Percentiles rank a stretch among this genome's conserved stretches.
Conservation (phyloP, 2,113 vertebrate species). For the Ascaphus truei region DNA sequence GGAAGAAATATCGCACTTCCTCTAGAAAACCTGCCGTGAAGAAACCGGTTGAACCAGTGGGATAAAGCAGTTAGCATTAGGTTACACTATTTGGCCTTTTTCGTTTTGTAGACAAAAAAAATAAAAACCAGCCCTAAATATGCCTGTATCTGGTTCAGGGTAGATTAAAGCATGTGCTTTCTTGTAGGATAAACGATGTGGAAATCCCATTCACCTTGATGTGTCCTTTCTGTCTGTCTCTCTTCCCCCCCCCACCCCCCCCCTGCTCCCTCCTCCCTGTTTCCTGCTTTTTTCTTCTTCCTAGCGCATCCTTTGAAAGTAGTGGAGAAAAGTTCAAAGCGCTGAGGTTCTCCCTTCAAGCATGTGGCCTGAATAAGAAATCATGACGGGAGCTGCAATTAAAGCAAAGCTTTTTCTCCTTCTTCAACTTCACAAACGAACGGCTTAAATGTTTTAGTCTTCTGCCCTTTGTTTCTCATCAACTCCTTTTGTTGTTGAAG, state of each 20-base stretch:
- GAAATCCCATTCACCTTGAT: conserved; percentile 76
- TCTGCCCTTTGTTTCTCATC: background rate
- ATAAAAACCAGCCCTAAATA: conserved; percentile 47
- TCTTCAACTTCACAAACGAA: background rate
- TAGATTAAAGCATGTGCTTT: conserved; percentile 68
- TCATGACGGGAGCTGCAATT: conserved; percentile 36
- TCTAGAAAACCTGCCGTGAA: conserved; percentile 41
- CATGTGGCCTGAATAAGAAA: conserved; percentile 46
- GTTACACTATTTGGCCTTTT: conserved; percentile 29
- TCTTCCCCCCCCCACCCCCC: conserved; percentile 35
- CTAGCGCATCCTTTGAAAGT: conserved; percentile 65
- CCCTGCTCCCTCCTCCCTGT: conserved; percentile 5
- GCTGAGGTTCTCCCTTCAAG: conserved; percentile 47
- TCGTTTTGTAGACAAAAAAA: conserved; percentile 54
- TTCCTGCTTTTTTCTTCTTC: conserved; percentile 44
- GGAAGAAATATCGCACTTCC: conserved; percentile 49
- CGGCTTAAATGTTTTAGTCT: background rate
- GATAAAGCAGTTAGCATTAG: conserved; percentile 22
- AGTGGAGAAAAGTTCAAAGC: conserved; percentile 65
- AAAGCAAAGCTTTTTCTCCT: background rate
- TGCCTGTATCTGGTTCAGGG: conserved; percentile 46
- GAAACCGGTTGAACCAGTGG: conserved; percentile 58
- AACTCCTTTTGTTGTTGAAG: background rate
- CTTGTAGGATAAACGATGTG: conserved; percentile 72
- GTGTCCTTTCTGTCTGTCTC: conserved; percentile 52